Evolutionary conservation across 2,888 invertebrate genomes (phyloP), one percentile per base, ranked within the genome.

Genomic region (Nyleta sp.): DNA sequence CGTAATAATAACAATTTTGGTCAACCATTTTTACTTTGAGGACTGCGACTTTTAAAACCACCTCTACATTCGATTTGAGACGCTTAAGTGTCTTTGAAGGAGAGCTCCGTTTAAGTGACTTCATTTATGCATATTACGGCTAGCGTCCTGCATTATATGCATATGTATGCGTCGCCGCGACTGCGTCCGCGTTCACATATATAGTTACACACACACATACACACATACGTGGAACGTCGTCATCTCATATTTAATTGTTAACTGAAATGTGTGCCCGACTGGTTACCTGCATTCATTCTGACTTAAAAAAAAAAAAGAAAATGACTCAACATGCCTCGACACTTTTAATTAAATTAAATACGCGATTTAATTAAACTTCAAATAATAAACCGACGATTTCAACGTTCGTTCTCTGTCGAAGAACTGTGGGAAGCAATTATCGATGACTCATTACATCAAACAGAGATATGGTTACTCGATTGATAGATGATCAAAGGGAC

Each of bases 51-150:
- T 35, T 35, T 35, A 42, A 42, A 42, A n/a, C 42, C 5, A 28
- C 11, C 40, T 60, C 55, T 13, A 62, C 44, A 46, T 38, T 52
- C 20, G 55, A 64, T 72, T 55, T 38, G 35, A 55, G 31, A 64
- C 22, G 57, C 28, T 44, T 73, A 73, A 64, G 48, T 57, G 42
- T 48, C 35, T 64, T 64, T 57, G 48, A 73, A 73, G 64, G 35
- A 33, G 64, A 57, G 35, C 50, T 57, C 33, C 53, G 28, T 72
- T 62, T 62, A 57, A 73, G 64, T 57, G 55, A 73, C 52, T 64
- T 57, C 64, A 73, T 73, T 72, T 73, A 52, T 64, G 64, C 72
- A 64, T 50, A 64, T 53, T 64, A 57, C 53, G 57, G 57, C 11
- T 22, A 31, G 48, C 62, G 40, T 64, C 64, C 40, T 33, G 48